phyloP scores from a whole-genome alignment of 2,888 invertebrate species.

The Campaea margaritaria region DNA sequence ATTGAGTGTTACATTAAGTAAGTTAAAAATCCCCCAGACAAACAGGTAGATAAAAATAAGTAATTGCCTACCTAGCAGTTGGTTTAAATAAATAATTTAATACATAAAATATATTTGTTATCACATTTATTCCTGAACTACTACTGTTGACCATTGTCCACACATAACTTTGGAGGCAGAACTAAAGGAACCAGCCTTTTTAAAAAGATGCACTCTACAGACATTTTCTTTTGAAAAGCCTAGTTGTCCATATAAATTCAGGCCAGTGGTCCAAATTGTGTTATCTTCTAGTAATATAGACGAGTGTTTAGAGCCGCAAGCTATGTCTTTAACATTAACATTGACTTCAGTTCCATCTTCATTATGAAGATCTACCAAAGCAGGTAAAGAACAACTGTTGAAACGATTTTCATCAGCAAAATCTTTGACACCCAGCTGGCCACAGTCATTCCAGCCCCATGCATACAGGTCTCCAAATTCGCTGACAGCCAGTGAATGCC shows the following conservation, averaged over 20 bases:
- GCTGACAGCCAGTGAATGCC: slow-evolving; percentile 94
- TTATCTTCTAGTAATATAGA: slow-evolving; percentile 88
- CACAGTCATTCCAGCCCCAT: slow-evolving; percentile 97
- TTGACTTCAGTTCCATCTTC: slow-evolving; percentile 71
- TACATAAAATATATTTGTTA: background rate
- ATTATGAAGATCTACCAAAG: slow-evolving; percentile 69
- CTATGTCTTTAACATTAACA: slow-evolving; percentile 85
- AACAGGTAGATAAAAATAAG: too few species aligned
- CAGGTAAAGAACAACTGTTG: slow-evolving; percentile 66
- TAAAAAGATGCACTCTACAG: slow-evolving; percentile 62
- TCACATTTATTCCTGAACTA: slow-evolving; percentile 5
- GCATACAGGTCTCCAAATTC: slow-evolving; percentile 92
- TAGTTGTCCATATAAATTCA: slow-evolving; percentile 93
- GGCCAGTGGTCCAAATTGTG: slow-evolving; percentile 90
- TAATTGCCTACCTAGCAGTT: too few species aligned
- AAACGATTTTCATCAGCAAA: slow-evolving; percentile 49
- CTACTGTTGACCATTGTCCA: slow-evolving; percentile 73
- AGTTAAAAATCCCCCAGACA: too few species aligned
- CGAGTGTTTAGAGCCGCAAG: slow-evolving; percentile 92
- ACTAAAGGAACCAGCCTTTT: slow-evolving; percentile 56
- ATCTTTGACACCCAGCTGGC: slow-evolving; percentile 90
- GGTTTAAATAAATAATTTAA: too few species aligned
- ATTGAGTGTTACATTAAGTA: too few species aligned
- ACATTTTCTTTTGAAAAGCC: slow-evolving; percentile 69
- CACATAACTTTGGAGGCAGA: slow-evolving; percentile 55